These are phyloP conservation scores for Heliopora coerulea DNA, from an alignment of 92 coral and sea anemone species.

Conservation along the genomic window DNA sequence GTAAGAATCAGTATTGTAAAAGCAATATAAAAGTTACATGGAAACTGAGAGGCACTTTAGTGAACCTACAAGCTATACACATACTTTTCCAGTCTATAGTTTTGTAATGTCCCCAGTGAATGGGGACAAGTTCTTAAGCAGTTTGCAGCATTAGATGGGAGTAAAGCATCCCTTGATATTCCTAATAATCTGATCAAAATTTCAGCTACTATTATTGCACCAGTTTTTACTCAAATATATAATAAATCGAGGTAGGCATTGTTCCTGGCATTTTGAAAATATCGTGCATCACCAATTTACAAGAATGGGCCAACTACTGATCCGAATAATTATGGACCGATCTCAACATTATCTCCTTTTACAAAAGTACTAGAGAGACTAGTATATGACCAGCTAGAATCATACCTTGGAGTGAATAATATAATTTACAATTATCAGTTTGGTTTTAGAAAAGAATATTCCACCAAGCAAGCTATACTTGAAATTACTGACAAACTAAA, in stretches of 20 bases:
- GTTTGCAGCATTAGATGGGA: conserved; percentile 32
- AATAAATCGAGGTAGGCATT: conserved; percentile 57
- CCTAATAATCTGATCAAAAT: conserved; percentile 58
- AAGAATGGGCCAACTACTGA: conserved; percentile 54
- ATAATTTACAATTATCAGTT: conserved; percentile 51
- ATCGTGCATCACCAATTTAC: conserved; percentile 52
- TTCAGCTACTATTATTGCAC: conserved; percentile 47
- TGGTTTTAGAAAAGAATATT: conserved; percentile 59
- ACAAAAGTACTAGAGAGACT: conserved; percentile 60
- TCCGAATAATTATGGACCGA: conserved; percentile 57
- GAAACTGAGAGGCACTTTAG: conserved; percentile 34
- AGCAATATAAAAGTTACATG: conserved; percentile 41
- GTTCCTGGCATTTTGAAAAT: conserved; percentile 50
- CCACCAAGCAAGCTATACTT: conserved; percentile 62
- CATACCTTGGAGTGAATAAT: conserved; percentile 42
- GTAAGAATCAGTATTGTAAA: conserved; percentile 7
- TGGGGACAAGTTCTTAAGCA: conserved; percentile 28
- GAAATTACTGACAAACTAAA: conserved; percentile 37
- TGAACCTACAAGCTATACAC: conserved; percentile 41
- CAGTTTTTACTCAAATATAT: conserved; percentile 48
- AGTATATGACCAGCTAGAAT: conserved; percentile 56
- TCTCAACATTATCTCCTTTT: conserved; percentile 53
- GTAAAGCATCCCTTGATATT: conserved; percentile 49
- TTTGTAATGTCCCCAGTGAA: conserved; percentile 43
- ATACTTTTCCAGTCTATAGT: conserved; percentile 36